Conservation (phyloP, 2,888 invertebrate genomes). For the Hypercompe scribonia region DNA sequence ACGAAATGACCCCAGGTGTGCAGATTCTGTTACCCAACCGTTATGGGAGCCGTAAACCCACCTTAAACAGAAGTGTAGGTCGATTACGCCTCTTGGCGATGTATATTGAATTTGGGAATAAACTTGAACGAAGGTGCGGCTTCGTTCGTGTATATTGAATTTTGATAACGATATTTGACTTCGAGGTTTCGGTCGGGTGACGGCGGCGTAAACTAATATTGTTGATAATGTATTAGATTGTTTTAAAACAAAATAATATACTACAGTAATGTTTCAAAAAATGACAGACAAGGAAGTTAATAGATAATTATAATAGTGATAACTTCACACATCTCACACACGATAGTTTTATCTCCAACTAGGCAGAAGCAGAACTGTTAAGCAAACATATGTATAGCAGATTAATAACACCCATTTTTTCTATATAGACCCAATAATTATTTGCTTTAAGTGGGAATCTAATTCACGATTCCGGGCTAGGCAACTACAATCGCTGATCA, state of each 20-base stretch:
- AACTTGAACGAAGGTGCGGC: background rate
- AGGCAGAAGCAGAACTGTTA: background rate
- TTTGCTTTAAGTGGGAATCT: too few relatives aligned
- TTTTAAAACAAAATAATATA: background rate
- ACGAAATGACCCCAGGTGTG: conserved; percentile 1
- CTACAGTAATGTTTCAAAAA: background rate
- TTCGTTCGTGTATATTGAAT: conserved; percentile 4
- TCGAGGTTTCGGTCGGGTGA: background rate
- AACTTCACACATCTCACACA: background rate
- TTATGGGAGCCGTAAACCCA: background rate
- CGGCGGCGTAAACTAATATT: background rate
- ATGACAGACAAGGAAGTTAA: background rate
- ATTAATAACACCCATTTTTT: too few relatives aligned
- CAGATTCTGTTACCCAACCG: background rate
- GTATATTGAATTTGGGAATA: conserved; percentile 7
- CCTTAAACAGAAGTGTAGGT: background rate
- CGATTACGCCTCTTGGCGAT: background rate
- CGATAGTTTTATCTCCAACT: background rate
- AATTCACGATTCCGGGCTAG: background rate
- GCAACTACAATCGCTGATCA: too few relatives aligned
- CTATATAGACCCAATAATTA: too few relatives aligned
- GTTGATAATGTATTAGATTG: background rate
- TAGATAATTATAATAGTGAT: background rate
- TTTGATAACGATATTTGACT: conserved; percentile 5
- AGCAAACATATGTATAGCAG: too few relatives aligned